Evolutionary conservation across 2,888 invertebrate species (phyloP).

Genomic region (Perizoma flavofasciatum): DNA sequence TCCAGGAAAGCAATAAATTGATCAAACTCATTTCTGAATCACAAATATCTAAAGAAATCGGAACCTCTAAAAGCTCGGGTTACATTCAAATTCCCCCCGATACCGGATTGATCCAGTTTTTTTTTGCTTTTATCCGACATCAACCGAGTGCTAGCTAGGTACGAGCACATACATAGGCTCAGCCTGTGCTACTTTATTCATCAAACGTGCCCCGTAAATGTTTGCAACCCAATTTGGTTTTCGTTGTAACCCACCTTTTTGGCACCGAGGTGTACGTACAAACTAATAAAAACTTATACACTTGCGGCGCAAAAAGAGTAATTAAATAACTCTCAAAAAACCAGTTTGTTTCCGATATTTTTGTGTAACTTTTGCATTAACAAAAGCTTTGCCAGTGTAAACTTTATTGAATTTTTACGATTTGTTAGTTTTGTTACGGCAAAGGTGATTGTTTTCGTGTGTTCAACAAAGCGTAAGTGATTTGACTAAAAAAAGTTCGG

Average conservation of each 20-base stretch:
- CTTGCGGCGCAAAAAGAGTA: slow-evolving; percentile 18
- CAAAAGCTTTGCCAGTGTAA: slow-evolving; percentile 17
- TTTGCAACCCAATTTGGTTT: slow-evolving; percentile 28
- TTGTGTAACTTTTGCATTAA: slow-evolving; percentile 24
- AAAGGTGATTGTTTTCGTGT: slow-evolving; percentile 26
- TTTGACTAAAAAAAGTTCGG: slow-evolving; percentile 22
- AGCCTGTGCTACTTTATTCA: slow-evolving; percentile 41
- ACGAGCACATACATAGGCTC: slow-evolving; percentile 27
- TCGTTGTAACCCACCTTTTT: slow-evolving; percentile 29
- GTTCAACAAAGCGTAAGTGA: slow-evolving; percentile 26
- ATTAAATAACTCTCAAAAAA: slow-evolving; percentile 17
- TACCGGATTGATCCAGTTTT: slow-evolving; percentile 40
- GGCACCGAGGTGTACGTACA: slow-evolving; percentile 19
- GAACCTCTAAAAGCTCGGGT: slow-evolving; percentile 36
- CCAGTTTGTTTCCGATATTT: slow-evolving; percentile 17
- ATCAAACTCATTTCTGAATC: slow-evolving; percentile 36
- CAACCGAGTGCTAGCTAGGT: slow-evolving; percentile 33
- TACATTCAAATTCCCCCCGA: slow-evolving; percentile 41
- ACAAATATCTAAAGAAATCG: slow-evolving; percentile 37
- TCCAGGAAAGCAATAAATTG: slow-evolving; percentile 36
- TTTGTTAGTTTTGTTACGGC: slow-evolving; percentile 32
- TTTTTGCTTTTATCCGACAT: slow-evolving; percentile 38
- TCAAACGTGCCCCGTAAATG: slow-evolving; percentile 38
- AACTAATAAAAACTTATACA: slow-evolving; percentile 22
- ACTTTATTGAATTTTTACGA: slow-evolving; percentile 32